Conservation (phyloP, 2,113 vertebrate species). For the Delphinapterus leucas region DNA sequence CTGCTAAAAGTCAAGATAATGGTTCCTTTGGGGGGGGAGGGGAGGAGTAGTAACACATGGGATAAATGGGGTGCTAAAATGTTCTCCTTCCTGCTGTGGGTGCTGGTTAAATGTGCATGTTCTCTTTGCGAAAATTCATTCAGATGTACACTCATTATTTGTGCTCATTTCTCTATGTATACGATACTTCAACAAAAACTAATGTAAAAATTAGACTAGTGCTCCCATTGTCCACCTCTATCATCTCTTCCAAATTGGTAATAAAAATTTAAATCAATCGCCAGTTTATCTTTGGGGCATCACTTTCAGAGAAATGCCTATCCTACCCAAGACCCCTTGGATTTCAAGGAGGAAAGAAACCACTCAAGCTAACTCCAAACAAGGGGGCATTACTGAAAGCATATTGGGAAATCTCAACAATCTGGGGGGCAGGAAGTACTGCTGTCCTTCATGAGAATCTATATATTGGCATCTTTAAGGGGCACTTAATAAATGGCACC, state of each 20-base stretch:
- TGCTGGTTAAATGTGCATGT: not conserved
- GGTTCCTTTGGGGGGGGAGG: not conserved
- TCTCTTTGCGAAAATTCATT: not conserved
- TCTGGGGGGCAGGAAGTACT: not conserved
- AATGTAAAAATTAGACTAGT: not conserved
- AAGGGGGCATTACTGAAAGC: not conserved
- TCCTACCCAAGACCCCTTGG: not conserved
- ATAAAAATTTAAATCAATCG: not conserved
- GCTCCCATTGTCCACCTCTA: not conserved
- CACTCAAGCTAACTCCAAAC: not conserved
- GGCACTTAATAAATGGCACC: not conserved
- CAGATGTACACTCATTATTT: not conserved
- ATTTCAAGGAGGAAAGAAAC: not conserved
- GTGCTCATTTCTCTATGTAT: not conserved
- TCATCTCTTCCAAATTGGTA: not conserved
- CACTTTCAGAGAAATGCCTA: slow-evolving; percentile 1
- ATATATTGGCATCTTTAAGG: not conserved
- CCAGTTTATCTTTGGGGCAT: not conserved
- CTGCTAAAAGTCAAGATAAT: not conserved
- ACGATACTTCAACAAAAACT: not conserved
- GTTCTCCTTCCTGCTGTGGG: not conserved
- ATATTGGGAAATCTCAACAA: not conserved
- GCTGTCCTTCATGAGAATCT: not conserved
- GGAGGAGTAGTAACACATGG: not conserved
- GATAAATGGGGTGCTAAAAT: not conserved